Evolutionary conservation across 2,797 vertebrate species (phyloP).

Genomic region (Margarornis squamiger): DNA sequence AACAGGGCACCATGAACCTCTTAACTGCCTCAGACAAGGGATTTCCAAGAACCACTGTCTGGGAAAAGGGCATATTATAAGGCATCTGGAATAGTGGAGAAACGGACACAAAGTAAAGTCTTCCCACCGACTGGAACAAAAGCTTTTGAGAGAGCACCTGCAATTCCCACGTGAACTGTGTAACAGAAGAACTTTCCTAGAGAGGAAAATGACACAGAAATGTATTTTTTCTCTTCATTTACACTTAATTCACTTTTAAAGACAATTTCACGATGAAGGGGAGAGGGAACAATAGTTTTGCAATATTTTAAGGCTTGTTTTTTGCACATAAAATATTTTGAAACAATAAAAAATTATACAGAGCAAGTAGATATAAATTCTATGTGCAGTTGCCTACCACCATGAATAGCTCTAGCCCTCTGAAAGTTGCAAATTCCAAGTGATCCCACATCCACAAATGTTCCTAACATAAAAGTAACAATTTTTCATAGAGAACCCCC

Average conservation of each 20-base stretch:
- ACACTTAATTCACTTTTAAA: not conserved
- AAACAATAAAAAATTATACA: not conserved
- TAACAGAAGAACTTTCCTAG: not conserved
- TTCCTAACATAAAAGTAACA: not conserved
- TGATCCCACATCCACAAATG: not conserved
- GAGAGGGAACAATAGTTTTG: not conserved
- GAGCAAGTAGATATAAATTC: not conserved
- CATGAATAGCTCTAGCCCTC: not conserved
- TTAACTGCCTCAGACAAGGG: not conserved
- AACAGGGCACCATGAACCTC: not conserved
- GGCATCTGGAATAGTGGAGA: not conserved
- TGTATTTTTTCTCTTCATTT: not conserved
- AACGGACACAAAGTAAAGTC: not conserved
- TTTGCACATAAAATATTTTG: not conserved
- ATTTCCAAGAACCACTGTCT: not conserved
- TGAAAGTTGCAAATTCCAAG: not conserved
- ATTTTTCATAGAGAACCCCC: not conserved
- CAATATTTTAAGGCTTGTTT: not conserved
- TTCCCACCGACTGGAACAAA: not conserved
- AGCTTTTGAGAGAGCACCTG: rapidly evolving
- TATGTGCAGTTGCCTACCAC: too few relatives aligned
- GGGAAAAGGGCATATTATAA: not conserved
- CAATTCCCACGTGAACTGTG: too few relatives aligned
- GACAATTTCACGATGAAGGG: not conserved
- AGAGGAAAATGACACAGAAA: not conserved